phyloP scores from a whole-genome alignment of 2,888 invertebrate species.

The Stomorhina lunata region DNA sequence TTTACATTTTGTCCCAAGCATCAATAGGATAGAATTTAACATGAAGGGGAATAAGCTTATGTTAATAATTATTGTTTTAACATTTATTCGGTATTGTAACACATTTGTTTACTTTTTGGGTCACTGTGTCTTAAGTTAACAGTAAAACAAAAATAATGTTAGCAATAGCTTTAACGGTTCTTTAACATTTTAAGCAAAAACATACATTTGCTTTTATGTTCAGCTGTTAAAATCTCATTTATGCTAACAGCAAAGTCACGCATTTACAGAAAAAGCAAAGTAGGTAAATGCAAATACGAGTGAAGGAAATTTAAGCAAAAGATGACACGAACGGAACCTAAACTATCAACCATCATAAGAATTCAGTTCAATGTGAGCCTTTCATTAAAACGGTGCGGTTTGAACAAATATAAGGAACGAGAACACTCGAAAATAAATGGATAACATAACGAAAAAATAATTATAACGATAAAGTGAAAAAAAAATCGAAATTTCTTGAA shows the following conservation, averaged over 20 bases:
- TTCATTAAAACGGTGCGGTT: constrained; percentile 35
- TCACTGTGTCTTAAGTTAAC: neutral
- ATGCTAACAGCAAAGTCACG: neutral
- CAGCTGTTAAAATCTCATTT: no score
- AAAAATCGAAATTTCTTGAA: neutral
- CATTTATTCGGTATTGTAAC: neutral
- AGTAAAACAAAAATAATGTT: neutral
- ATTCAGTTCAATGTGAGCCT: constrained; percentile 58
- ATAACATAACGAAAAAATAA: neutral
- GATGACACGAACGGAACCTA: constrained; percentile 19
- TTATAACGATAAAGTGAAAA: neutral
- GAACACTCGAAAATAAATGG: neutral
- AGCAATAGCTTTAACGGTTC: no score
- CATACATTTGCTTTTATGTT: no score
- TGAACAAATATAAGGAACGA: neutral
- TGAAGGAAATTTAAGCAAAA: constrained; percentile 11
- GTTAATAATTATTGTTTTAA: neutral
- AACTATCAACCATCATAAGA: constrained; percentile 25
- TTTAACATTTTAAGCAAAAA: no score
- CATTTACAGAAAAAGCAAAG: neutral
- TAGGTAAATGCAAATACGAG: neutral
- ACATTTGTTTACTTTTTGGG: neutral
- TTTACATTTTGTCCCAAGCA: neutral
- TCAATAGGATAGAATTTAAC: neutral
- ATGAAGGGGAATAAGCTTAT: constrained; percentile 15